Base-by-base conservation (phyloP, 2,888 invertebrate species). In the Pseudoips prasinana region DNA sequence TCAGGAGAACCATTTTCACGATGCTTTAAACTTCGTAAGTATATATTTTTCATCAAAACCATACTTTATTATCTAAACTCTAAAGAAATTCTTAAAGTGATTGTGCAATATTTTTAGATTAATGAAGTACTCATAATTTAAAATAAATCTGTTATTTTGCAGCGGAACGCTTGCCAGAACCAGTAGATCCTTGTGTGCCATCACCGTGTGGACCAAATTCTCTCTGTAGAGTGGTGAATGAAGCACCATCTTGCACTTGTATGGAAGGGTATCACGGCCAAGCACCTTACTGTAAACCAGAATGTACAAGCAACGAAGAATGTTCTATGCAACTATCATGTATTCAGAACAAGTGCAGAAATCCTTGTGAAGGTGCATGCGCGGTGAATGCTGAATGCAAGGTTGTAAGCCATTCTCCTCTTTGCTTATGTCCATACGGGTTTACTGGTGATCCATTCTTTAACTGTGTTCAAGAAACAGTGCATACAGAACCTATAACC, bases 121-220 rank as follows among this genome's bases (percentile, higher is more conserved):
- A n/a, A n/a, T n/a, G n/a, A n/a, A n/a, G n/a, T n/a, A n/a, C n/a
- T n/a, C n/a, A n/a, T n/a, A n/a, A n/a, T n/a, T n/a, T n/a, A n/a
- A 8, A 22, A 8, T 7, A 5, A 17, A 1, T 5, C 2, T 24
- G 19, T 14, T 39, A 34, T 40, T 31, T 76, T 75, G 6, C 63
- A 92, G 91, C 90, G 47, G 90, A 90, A 64, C 83, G 79, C 34
- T 61, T 83, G 42, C 79, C 87, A 36, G 73, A 86, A 30, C 78
- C 84, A 14, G 72, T 87, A 37, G 91, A 94, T 59, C 93, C 94
- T 1, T 95, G 95, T 59, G 89, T 89, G 33, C 94, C 95, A 27
- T 93, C 94, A 24, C 95, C 95, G 2, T 96, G 96, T 66, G 96
- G 95, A 7, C 92, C 94, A 0, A 93, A 94, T 64, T 91, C 95